Evolutionary conservation across 2,888 invertebrate species (phyloP).

Genomic region (Panorpa germanica): DNA sequence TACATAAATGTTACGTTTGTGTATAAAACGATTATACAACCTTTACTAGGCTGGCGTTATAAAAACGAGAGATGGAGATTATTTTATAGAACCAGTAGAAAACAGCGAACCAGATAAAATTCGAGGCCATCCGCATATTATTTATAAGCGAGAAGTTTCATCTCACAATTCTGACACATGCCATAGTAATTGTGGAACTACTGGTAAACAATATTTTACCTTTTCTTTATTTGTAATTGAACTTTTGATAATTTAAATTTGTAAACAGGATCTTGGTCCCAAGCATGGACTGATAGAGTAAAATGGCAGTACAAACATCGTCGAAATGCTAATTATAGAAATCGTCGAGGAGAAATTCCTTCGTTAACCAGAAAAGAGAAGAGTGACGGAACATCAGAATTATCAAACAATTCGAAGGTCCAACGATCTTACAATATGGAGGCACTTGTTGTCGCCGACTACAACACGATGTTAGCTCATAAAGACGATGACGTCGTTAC

Average conservation of each 20-base stretch:
- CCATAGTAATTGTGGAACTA: too few species aligned
- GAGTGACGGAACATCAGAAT: neutral
- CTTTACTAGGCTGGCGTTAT: constrained; percentile 32
- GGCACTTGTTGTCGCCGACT: constrained; percentile 43
- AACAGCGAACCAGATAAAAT: constrained; percentile 25
- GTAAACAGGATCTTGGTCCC: neutral
- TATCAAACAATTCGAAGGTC: constrained; percentile 1
- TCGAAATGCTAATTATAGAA: constrained; percentile 20
- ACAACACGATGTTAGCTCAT: constrained; percentile 42
- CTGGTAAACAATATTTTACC: too few species aligned
- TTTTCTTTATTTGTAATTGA: neutral
- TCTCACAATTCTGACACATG: too few species aligned
- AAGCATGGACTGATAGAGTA: neutral
- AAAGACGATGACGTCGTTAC: constrained; percentile 39
- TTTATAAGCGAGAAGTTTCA: constrained; percentile 25
- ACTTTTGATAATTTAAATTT: neutral
- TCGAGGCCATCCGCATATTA: constrained; percentile 33
- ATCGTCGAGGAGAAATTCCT: constrained; percentile 21
- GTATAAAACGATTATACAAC: too few species aligned
- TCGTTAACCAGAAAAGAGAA: constrained; percentile 12
- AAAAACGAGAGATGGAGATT: constrained; percentile 26
- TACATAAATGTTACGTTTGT: too few species aligned
- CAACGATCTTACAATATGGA: constrained; percentile 31
- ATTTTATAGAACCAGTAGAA: constrained; percentile 37
- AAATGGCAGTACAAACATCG: constrained; percentile 13